A percentile compares a stretch with the other conserved stretches of the same genome.
These are phyloP conservation scores for Hemichromis elongatus DNA, from an alignment of 2,113 vertebrate genomes.

Conservation along the genomic window DNA sequence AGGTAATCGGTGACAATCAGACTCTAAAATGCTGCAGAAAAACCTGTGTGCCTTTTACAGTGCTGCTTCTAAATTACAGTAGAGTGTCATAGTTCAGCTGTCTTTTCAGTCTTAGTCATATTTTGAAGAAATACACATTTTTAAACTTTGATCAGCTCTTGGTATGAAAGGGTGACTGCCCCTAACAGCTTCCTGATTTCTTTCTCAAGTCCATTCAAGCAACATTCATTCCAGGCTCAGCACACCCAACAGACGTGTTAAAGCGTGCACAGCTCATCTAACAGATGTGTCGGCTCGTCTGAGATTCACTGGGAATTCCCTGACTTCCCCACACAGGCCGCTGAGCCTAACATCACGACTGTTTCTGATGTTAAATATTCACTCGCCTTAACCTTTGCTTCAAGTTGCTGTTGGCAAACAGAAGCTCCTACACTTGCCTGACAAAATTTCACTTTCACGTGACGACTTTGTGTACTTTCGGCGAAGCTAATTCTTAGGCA, in stretches of 20 bases:
- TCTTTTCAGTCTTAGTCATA: background rate
- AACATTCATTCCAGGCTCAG: background rate
- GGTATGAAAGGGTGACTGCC: background rate
- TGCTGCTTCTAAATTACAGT: slow-evolving; percentile 32
- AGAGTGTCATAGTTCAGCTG: slow-evolving; percentile 34
- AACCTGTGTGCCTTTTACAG: slow-evolving; percentile 11
- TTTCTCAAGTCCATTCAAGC: background rate
- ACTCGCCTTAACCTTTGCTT: background rate
- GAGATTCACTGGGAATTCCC: slow-evolving; percentile 34
- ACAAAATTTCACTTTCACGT: background rate
- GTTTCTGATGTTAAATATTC: background rate
- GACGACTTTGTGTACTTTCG: background rate
- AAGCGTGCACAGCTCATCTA: background rate
- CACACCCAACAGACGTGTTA: background rate
- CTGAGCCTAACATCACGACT: background rate
- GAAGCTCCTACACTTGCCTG: background rate
- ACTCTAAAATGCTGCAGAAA: slow-evolving; percentile 17
- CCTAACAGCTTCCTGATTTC: background rate
- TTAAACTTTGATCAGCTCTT: background rate
- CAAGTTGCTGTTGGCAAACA: background rate
- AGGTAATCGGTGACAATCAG: slow-evolving; percentile 25
- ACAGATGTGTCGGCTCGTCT: background rate
- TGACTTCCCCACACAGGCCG: background rate
- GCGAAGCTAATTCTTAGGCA: background rate
- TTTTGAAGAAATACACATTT: background rate